Evolutionary conservation across 2,113 vertebrate genomes (phyloP), one percentile per base, ranked within the genome.

Genomic region (Thalassarche chlororhynchos): DNA sequence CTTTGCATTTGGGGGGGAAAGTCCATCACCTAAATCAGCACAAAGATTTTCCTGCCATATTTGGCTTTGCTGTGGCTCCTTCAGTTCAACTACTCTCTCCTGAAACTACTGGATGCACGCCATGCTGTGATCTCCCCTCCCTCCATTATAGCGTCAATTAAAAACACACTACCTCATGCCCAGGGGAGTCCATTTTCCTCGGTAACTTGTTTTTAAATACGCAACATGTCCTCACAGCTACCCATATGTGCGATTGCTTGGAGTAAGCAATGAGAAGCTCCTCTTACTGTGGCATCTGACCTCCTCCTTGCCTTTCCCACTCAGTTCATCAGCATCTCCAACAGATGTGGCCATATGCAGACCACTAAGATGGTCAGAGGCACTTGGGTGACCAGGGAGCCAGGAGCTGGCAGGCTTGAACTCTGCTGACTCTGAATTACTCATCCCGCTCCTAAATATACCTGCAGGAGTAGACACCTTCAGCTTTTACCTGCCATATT

Each of bases 31-130:
- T 93, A 88, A 90, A 89, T 84, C 87, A 94, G 66, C 84, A 87
- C 44, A 79, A 81, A 85, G 66, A 62, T 91, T 95, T 94, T 88
- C 78, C 71, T 91, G 75, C 87, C 75, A 64, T 93, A 90, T 95
- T 94, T 96, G 91, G 75, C 81, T 95, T 96, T 82, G 62, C 89
- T 93, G 87, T 55, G 51, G 66, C 74, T 92, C 84, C 54, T 96
- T 93, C 65, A 91, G 36, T 96, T 93, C 65, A 91, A 40, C 87
- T 87, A 8, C 44, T 42, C n/a, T 86, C 32, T 88, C 51, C 84
- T 86, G 51, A 44, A 87, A 38, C 24, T 40, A 21, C 89, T 96
- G 84, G 91, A 95, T 5, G 1, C 46, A 31, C 0, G 68, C 84
- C 91, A 85, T 23, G 42, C 89, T 90, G 54, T 14, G 14, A 51